Percentiles rank a stretch among this genome's conserved stretches.
Conservation (phyloP, 2,113 vertebrate genomes). For the Poeciliopsis turrubarensis region DNA sequence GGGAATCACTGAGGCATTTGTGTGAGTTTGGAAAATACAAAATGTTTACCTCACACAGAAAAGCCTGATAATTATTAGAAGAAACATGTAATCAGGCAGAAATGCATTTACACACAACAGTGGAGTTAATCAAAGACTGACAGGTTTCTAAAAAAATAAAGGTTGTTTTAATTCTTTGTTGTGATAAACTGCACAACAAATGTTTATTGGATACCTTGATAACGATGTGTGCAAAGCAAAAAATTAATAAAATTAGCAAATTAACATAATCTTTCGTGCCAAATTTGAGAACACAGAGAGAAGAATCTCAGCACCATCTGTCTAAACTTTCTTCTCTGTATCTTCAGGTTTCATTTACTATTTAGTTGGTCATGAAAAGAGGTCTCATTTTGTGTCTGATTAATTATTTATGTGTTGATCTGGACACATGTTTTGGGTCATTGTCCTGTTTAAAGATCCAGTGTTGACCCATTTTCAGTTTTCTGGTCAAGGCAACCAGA, state of each 20-base stretch:
- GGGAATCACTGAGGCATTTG: neutral
- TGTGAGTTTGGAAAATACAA: neutral
- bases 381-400: no score
- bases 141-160: neutral
- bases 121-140: neutral
- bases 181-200: neutral
- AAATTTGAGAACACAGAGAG: no score
- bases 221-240: neutral
- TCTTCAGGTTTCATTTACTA: neutral
- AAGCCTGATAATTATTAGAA: constrained; percentile 6
- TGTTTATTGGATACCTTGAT: no score
- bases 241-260: neutral
- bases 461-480: no score
- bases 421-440: no score
- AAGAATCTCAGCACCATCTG: neutral
- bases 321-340: neutral
- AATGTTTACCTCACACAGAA: constrained; percentile 1
- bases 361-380: no score
- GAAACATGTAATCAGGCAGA: constrained; percentile 5
- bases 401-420: no score
- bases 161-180: neutral
- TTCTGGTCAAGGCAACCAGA: no score
- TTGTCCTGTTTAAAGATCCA: no score
- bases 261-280: neutral
- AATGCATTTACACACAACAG: neutral